Evolutionary conservation across 2,888 invertebrate species (phyloP).

Genomic region (Pachydiplax longipennis): DNA sequence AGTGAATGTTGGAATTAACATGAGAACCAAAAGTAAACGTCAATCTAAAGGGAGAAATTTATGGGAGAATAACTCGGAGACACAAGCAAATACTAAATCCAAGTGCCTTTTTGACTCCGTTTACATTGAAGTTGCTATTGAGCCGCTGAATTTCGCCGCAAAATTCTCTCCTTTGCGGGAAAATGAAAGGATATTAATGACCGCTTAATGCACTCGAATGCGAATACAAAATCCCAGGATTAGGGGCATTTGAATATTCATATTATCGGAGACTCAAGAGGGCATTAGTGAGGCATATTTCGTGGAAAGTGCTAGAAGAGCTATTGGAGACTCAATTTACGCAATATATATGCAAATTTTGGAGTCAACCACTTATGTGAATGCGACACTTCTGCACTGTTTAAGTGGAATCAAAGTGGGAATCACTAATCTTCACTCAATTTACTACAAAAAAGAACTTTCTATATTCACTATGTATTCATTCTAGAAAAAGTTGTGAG

Average conservation of each 20-base stretch:
- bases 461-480: too few relatives aligned
- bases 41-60: too few relatives aligned
- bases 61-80: too few relatives aligned
- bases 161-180: background rate
- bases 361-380: background rate
- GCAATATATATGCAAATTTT: background rate
- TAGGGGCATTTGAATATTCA: conserved; percentile 22
- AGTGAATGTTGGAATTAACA: too few relatives aligned
- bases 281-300: background rate
- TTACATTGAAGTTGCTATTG: background rate
- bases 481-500: too few relatives aligned
- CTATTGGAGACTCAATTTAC: background rate
- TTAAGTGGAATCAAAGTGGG: background rate
- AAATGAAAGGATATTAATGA: conserved; percentile 2
- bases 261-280: background rate
- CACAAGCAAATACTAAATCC: too few relatives aligned
- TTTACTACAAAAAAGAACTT: too few relatives aligned
- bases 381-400: background rate
- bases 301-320: background rate
- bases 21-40: too few relatives aligned
- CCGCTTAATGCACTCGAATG: background rate
- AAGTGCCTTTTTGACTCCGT: too few relatives aligned
- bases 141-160: background rate
- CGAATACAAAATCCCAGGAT: background rate
- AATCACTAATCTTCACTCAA: too few relatives aligned